Evolutionary conservation across 1,140 invertebrate species (phyloP).

Genomic region (Trissolcus basalis): DNA sequence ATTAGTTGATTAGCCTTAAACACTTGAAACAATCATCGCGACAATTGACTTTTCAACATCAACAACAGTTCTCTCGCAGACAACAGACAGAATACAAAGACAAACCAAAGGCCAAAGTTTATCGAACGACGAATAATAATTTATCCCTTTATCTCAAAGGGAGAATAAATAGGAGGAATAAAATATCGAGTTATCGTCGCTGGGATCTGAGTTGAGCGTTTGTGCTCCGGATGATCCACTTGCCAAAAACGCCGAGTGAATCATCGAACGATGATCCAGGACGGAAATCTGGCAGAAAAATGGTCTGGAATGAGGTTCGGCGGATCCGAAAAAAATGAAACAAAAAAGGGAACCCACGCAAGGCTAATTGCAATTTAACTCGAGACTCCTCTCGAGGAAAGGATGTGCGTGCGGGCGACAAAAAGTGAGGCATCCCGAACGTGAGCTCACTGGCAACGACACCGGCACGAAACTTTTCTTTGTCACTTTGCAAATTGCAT

Average conservation of each 20-base stretch:
- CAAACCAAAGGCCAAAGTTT: no score
- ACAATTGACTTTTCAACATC: no score
- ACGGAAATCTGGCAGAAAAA: not conserved
- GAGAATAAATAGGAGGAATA: no score
- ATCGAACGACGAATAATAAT: no score
- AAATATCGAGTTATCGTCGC: no score
- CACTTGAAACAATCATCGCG: no score
- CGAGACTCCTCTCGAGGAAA: not conserved
- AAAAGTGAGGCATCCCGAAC: slow-evolving; percentile 14
- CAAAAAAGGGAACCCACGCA: not conserved
- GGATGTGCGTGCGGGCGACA: slow-evolving; percentile 4
- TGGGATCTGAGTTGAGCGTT: no score
- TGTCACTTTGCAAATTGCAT: slow-evolving; percentile 35
- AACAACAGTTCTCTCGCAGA: no score
- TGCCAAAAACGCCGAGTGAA: slow-evolving; percentile 12
- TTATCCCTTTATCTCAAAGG: no score
- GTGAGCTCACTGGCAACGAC: slow-evolving; percentile 29
- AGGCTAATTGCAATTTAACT: slow-evolving; percentile 24
- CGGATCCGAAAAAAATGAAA: not conserved
- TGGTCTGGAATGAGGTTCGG: not conserved
- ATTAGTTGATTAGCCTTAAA: no score
- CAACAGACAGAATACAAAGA: no score
- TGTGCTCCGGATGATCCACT: not conserved
- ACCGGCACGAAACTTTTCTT: slow-evolving; percentile 20
- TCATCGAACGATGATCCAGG: slow-evolving; percentile 6